Evolutionary conservation across 2,797 vertebrate genomes (phyloP).

Genomic region (Perdix hodgsoniae): DNA sequence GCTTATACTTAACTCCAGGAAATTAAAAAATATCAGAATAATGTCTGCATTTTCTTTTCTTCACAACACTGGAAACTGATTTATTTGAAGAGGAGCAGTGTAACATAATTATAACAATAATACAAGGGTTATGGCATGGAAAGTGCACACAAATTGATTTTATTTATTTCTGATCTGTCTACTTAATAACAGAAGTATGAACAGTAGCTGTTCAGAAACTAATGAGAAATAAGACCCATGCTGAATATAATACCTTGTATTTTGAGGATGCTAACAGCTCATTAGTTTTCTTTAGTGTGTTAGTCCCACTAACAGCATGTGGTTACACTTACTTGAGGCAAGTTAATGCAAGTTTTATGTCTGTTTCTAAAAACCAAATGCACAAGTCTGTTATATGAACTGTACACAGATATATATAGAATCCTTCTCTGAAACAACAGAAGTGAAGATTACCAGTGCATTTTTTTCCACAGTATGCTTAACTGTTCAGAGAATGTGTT

Average conservation of each 20-base stretch:
- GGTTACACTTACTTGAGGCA: neutral
- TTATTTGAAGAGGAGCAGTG: constrained; percentile 49
- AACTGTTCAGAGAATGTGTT: neutral
- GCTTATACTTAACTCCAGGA: neutral
- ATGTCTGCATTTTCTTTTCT: constrained; percentile 36
- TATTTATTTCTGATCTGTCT: constrained; percentile 29
- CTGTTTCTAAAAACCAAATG: neutral
- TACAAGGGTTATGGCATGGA: neutral
- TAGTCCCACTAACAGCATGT: neutral
- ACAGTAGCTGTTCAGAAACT: neutral
- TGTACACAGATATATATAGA: neutral
- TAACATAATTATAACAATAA: neutral
- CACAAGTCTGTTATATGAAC: neutral
- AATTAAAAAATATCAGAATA: constrained; percentile 34
- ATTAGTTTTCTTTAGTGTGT: neutral
- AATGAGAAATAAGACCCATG: neutral
- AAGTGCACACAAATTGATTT: constrained; percentile 33
- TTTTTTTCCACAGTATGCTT: neutral
- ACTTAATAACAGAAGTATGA: neutral
- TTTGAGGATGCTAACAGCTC: neutral
- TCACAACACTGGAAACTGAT: constrained; percentile 22
- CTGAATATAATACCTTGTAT: neutral
- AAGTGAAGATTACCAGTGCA: neutral
- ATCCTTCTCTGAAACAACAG: neutral
- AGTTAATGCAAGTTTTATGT: neutral